These are phyloP conservation scores for Caradrina clavipalpis DNA, from an alignment of 2,888 invertebrate species.

Conservation along the genomic window DNA sequence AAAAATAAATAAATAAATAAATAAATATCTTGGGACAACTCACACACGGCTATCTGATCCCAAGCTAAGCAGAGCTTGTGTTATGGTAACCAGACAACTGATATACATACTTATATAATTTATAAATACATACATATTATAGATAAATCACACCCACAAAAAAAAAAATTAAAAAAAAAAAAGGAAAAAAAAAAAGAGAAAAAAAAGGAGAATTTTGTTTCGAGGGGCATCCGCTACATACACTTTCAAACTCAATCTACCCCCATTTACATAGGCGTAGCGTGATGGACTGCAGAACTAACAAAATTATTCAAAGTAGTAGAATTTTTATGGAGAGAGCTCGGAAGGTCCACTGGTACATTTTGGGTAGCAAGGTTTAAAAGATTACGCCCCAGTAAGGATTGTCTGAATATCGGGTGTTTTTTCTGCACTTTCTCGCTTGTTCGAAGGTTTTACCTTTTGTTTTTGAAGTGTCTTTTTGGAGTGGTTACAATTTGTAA, in stretches of 20 bases:
- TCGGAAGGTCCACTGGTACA: slow-evolving; percentile 66
- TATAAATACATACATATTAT: too few relatives aligned
- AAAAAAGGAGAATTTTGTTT: slow-evolving; percentile 52
- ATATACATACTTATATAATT: too few relatives aligned
- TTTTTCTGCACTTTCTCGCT: slow-evolving; percentile 59
- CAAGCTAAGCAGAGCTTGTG: too few relatives aligned
- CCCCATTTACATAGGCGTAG: slow-evolving; percentile 84
- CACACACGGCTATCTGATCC: too few relatives aligned
- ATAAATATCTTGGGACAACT: too few relatives aligned
- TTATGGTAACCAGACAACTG: too few relatives aligned
- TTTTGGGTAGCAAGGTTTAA: slow-evolving; percentile 69
- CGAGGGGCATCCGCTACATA: slow-evolving; percentile 48
- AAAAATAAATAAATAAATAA: too few relatives aligned
- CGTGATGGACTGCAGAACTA: slow-evolving; percentile 83
- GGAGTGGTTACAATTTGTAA: slow-evolving; percentile 49
- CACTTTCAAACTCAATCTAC: slow-evolving; percentile 79
- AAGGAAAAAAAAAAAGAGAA: too few relatives aligned
- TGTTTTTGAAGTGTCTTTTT: slow-evolving; percentile 51
- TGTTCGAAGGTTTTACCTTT: slow-evolving; percentile 59
- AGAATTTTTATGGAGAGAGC: slow-evolving; percentile 76
- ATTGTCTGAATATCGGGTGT: slow-evolving; percentile 77
- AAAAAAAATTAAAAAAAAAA: too few relatives aligned
- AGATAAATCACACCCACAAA: too few relatives aligned
- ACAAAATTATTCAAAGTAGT: slow-evolving; percentile 89
- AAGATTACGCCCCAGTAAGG: slow-evolving; percentile 72